Percentiles rank a stretch among this genome's conserved stretches.
Conservation (phyloP, 2,888 invertebrate genomes). For the Ornithoptera priamus region DNA sequence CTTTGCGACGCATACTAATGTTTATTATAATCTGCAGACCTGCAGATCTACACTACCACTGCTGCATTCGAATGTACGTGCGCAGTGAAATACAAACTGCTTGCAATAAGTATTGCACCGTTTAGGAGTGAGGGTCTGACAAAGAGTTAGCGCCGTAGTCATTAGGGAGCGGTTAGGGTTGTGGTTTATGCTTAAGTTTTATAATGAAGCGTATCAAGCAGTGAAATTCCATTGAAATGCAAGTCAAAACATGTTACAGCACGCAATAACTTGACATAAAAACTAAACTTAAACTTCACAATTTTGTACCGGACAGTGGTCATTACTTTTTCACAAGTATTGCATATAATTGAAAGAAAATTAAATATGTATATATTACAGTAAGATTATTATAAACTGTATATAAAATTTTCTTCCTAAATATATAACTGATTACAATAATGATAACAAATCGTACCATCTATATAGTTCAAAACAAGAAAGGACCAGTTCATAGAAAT, state of each 20-base stretch:
- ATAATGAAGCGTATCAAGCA: neutral
- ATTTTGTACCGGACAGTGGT: neutral
- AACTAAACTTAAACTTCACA: neutral
- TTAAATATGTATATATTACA: no score
- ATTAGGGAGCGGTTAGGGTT: constrained; percentile 17
- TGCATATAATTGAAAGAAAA: no score
- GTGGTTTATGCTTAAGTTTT: constrained; percentile 20
- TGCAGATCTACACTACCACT: constrained; percentile 27
- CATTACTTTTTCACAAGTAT: neutral
- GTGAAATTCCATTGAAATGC: neutral
- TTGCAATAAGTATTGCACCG: constrained; percentile 29
- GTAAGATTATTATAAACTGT: no score
- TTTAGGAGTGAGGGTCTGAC: constrained; percentile 18
- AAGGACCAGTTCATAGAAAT: no score
- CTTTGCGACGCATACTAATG: constrained; percentile 46
- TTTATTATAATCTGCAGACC: constrained; percentile 28
- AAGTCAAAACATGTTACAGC: neutral
- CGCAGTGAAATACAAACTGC: constrained; percentile 29
- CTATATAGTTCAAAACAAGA: no score
- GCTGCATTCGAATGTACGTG: constrained; percentile 31
- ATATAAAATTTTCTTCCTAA: no score
- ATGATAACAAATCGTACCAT: no score
- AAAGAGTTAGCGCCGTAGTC: constrained; percentile 23
- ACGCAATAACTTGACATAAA: neutral
- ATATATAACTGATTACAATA: no score